Percentiles rank a stretch among this genome's conserved stretches.
These are phyloP conservation scores for Lepidotrigona ventralis DNA, from an alignment of 1,140 invertebrate species.

Conservation along the genomic window DNA sequence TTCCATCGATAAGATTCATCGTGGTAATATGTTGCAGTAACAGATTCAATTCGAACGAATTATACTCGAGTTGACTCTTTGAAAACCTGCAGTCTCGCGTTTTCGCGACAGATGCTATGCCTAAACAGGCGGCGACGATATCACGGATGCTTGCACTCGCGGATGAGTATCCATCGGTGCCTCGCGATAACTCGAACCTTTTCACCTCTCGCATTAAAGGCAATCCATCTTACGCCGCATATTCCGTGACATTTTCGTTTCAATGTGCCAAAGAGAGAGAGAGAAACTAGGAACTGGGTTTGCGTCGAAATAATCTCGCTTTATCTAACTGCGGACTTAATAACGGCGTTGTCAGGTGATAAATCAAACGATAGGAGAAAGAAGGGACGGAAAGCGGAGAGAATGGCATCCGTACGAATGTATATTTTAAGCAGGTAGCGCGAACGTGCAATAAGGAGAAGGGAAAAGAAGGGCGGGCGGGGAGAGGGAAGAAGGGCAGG, in stretches of 20 bases:
- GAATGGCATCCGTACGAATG: conserved; percentile 38
- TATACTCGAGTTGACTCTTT: no score
- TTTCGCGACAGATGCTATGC: no score
- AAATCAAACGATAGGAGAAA: conserved; percentile 44
- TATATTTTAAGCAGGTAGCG: conserved; percentile 43
- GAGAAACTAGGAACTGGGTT: not conserved
- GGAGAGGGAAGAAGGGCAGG: conserved; percentile 35
- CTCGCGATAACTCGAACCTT: not conserved
- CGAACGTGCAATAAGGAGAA: conserved; percentile 4
- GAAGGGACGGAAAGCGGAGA: not conserved
- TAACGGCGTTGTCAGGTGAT: conserved; percentile 53
- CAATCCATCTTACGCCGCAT: not conserved
- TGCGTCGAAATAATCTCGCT: not conserved
- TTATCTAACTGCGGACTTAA: conserved; percentile 42
- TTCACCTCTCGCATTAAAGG: not conserved
- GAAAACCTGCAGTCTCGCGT: no score
- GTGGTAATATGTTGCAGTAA: no score
- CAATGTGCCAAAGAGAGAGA: not conserved
- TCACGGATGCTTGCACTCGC: not conserved
- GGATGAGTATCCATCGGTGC: not conserved
- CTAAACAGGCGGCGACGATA: not conserved
- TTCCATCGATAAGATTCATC: no score
- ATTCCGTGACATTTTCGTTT: conserved; percentile 4
- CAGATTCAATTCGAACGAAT: no score
- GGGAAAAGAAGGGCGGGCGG: conserved; percentile 26